Conservation (phyloP, 2,797 vertebrate species). For the Hydrophis major region DNA sequence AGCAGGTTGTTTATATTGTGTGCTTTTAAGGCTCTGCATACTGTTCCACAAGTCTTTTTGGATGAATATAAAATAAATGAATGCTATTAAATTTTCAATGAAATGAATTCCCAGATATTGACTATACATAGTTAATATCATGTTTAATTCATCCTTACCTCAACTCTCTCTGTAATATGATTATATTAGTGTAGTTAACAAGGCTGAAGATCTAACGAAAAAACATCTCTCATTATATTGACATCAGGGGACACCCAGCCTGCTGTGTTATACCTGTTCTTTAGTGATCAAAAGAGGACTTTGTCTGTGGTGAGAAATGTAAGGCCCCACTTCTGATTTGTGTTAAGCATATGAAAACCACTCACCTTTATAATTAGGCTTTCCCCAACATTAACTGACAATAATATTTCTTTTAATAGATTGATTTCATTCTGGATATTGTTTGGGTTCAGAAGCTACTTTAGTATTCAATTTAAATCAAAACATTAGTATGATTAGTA, state of each 20-base stretch:
- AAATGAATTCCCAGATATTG: background rate
- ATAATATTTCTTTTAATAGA: background rate
- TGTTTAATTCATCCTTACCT: background rate
- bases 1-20: background rate
- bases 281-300: background rate
- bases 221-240: background rate
- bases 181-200: background rate
- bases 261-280: background rate
- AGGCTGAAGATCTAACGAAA: background rate
- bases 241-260: background rate
- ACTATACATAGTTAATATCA: background rate
- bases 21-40: background rate
- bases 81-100: background rate
- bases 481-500: background rate
- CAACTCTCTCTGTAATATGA: background rate
- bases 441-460: background rate
- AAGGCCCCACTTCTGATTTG: background rate
- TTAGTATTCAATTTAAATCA: background rate
- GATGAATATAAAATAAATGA: background rate
- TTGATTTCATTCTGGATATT: background rate
- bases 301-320: background rate
- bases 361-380: background rate
- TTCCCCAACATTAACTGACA: background rate
- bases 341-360: background rate
- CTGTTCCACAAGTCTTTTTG: background rate